A percentile compares a stretch with the other conserved stretches of the same genome.
Evolutionary conservation across 2,888 invertebrate species (phyloP).

Genomic region (Eucera pruinosa): DNA sequence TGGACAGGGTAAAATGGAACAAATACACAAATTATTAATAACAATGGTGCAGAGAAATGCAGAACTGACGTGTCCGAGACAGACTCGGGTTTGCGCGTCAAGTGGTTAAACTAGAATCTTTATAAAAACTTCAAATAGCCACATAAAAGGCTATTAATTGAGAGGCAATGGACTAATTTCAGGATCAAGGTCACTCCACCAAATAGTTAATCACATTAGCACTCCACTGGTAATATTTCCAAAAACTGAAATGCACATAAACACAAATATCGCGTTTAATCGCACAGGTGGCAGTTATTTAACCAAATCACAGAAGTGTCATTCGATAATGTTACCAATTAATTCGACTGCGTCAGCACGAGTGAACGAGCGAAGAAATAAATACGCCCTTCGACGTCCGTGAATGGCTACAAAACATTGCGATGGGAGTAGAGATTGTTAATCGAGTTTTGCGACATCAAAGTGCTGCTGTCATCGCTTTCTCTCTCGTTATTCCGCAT

Average conservation of each 20-base stretch:
- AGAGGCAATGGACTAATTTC: no score
- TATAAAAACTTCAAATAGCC: not conserved
- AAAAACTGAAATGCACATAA: no score
- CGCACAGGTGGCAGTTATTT: not conserved
- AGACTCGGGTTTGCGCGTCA: no score
- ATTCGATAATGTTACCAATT: constrained; percentile 41
- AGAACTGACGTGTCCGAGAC: no score
- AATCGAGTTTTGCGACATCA: constrained; percentile 76
- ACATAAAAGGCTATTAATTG: no score
- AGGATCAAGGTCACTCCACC: no score
- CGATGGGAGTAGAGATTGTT: constrained; percentile 70
- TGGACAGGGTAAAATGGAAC: no score
- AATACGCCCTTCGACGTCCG: constrained; percentile 48
- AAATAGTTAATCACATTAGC: no score
- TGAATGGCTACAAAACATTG: constrained; percentile 58
- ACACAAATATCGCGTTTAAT: not conserved
- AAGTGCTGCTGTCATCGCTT: constrained; percentile 73
- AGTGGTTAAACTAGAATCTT: no score
- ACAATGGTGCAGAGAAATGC: no score
- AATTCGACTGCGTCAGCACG: constrained; percentile 45
- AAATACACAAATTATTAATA: no score
- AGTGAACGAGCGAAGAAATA: constrained; percentile 48
- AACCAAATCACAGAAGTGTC: not conserved
- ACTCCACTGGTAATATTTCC: no score
- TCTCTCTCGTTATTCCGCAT: constrained; percentile 22